Base-by-base conservation (phyloP, 2,797 vertebrate species). In the Myripristis jacobus region DNA sequence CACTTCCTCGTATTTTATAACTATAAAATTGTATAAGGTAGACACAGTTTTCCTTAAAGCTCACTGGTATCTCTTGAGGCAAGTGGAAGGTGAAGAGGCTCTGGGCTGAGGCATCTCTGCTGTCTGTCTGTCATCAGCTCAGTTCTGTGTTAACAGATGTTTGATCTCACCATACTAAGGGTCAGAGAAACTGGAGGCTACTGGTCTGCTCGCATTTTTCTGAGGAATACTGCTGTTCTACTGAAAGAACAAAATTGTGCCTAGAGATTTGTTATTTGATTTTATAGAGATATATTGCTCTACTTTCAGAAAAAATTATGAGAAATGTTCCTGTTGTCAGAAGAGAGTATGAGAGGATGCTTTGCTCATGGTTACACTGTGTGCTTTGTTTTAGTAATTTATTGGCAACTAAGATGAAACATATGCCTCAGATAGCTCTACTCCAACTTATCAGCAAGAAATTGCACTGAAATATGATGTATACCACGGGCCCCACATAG, bases 91-190 rank as follows among this genome's bases (percentile, higher is more conserved):
- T 77, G 79, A 66, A 83, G 72, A 75, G 70, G 71, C 65, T 77
- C 70, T 55, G 27, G 64, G 58, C 54, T 10, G 56, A 83, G 77
- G 82, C 76, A 64, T 66, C 79, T 78, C 91, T 91, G 91, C 81
- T 83, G 86, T 84, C 80, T 65, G 43, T 94, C 92, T 85, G 86
- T 93, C 92, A 86, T 73, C 91, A 78, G 80, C 85, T 83, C n/a
- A 50, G 51, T 64, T 88, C 64, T 62, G 65, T 61, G 78, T 77
- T 62, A 83, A 82, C 87, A 38, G 75, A 84, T 75, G 84, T 85
- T 85, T 81, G 65, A 88, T 73, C 82, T 52, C 52, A 71, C 16
- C 70, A 50, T 74, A 75, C 0, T 31, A 75, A 70, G 79, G 85
- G 85, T 91, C 86, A 86, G 55, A 72, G 84, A 73, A 82, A 72